Evolutionary conservation across 2,113 vertebrate species (phyloP), one percentile per base, ranked within the genome.

Genomic region (Burhinus oedicnemus): DNA sequence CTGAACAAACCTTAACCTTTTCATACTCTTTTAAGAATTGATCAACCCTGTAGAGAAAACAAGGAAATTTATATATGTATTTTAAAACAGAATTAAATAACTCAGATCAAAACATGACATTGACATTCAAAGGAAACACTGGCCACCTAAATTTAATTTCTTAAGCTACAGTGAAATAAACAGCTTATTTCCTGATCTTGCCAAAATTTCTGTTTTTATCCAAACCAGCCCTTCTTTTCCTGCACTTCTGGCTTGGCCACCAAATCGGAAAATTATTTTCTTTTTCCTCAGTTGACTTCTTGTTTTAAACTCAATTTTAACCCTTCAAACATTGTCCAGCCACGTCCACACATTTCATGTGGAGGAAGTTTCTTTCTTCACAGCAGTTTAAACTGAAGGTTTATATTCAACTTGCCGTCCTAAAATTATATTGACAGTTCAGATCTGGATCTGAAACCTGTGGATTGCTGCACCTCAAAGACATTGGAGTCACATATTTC

Each of bases 1-100:
- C 82, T 94, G 93, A 97, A 94, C 91, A 96, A 95, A 97, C 78
- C 66, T 96, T 94, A 96, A 96, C 93, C 96, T 96, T 97, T 95
- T 91, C 91, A 89, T 95, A 95, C 36, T 96, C 82, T 94, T 94
- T 83, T 87, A 96, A 96, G 82, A 91, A 94, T 57, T 96, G 87
- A 95, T 94, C 93, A 93, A 71, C 66, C 78, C 75, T 79, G 91
- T 65, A 91, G 61, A 95, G 79, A 79, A 96, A 95, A 78, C 74
- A 91, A 76, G 70, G 89, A 94, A 91, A 93, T 94, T 60, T 84
- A 91, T 87, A 74, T 96, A 93, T 94, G 60, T 95, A 36, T 94
- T 93, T 93, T 87, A 55, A 87, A 94, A 75, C 5, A 20, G 84
- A 87, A 96, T 94, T 87, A 94, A 96, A 82, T 87, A 89, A 90